These are phyloP conservation scores for Habroteleia sp. DNA, from an alignment of 2,888 invertebrate genomes.

Conservation along the genomic window DNA sequence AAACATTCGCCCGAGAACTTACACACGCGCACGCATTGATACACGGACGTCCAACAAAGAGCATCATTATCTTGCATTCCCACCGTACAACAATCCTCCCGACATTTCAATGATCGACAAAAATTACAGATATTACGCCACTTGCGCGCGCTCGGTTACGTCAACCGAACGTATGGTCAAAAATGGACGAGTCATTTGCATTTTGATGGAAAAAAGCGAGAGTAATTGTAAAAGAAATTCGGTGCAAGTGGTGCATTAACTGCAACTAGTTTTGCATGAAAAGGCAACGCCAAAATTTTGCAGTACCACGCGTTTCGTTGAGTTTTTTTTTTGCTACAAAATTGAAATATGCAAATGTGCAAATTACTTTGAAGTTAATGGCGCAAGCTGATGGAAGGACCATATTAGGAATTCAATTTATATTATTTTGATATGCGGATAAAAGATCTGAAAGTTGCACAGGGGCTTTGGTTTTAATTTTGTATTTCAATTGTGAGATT, in stretches of 20 bases:
- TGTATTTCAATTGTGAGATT: too few relatives aligned
- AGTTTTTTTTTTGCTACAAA: too few relatives aligned
- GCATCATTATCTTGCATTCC: constrained; percentile 56
- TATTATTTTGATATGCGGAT: too few relatives aligned
- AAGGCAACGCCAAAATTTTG: not conserved
- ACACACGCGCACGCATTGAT: constrained; percentile 42
- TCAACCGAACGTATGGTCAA: constrained; percentile 52
- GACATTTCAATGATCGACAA: constrained; percentile 56
- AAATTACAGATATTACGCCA: constrained; percentile 61
- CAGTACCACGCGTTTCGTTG: not conserved
- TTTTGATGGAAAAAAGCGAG: constrained; percentile 20
- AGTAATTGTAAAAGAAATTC: constrained; percentile 24
- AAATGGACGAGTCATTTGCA: constrained; percentile 40
- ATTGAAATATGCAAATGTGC: too few relatives aligned
- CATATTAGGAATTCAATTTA: too few relatives aligned
- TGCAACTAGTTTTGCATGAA: constrained; percentile 6
- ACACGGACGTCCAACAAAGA: constrained; percentile 49
- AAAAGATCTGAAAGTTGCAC: too few relatives aligned
- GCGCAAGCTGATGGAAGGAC: too few relatives aligned
- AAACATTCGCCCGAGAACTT: constrained; percentile 29
- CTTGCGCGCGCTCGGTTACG: constrained; percentile 57
- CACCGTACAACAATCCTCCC: constrained; percentile 57
- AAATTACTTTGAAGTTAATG: too few relatives aligned
- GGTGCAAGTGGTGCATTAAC: constrained; percentile 11
- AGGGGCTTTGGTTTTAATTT: too few relatives aligned